Percentiles rank a stretch among this genome's conserved stretches.
phyloP scores from a whole-genome alignment of 2,113 vertebrate genomes.

The Scolopax mira region DNA sequence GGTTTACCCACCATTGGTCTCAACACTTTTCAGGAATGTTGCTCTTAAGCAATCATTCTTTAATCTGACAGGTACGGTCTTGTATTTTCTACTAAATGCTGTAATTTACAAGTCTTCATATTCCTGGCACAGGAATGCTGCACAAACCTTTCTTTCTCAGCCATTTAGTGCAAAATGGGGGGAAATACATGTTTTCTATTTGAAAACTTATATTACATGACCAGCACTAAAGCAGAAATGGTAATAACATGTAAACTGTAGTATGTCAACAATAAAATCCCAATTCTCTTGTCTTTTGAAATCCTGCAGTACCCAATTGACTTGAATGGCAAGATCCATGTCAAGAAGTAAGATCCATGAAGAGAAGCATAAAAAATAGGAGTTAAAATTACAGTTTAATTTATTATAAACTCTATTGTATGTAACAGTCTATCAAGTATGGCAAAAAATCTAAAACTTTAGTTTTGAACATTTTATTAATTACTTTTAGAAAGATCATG shows the following conservation, averaged over 20 bases:
- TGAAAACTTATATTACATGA: background rate
- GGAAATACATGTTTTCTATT: background rate
- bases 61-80: background rate
- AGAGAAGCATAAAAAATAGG: background rate
- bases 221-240: background rate
- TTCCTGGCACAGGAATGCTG: background rate
- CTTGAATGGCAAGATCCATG: background rate
- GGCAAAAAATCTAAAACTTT: background rate
- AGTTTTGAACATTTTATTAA: background rate
- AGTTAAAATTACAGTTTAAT: background rate
- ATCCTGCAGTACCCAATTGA: background rate
- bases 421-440: slow-evolving; percentile 11
- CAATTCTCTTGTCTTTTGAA: background rate
- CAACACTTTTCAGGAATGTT: background rate
- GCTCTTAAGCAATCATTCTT: background rate
- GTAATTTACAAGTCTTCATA: background rate
- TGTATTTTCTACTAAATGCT: background rate
- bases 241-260: background rate
- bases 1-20: background rate
- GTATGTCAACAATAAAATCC: background rate
- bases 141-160: background rate
- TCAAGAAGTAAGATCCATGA: background rate
- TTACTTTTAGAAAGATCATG: background rate
- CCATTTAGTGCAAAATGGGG: background rate
- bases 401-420: background rate